A percentile compares a stretch with the other conserved stretches of the same genome.
These are phyloP conservation scores for Geococcyx californianus DNA, from an alignment of 2,113 vertebrate species.

Conservation along the genomic window DNA sequence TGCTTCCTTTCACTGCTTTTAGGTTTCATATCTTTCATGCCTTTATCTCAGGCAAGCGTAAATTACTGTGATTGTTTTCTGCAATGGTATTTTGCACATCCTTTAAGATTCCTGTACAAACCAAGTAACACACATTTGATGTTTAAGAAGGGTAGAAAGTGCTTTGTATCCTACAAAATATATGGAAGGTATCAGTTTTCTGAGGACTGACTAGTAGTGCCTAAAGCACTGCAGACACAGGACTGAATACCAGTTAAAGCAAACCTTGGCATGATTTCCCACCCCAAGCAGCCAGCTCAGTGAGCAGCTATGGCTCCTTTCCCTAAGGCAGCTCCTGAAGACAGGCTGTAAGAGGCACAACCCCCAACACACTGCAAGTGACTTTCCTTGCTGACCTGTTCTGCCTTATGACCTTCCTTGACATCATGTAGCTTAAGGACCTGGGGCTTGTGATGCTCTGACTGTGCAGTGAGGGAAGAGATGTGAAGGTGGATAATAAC, in stretches of 20 bases:
- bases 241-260: background rate
- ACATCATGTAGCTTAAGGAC: background rate
- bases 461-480: background rate
- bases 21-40: background rate
- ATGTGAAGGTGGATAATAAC: background rate
- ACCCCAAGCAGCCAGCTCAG: background rate
- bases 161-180: background rate
- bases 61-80: slow-evolving; percentile 4
- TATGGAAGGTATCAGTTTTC: background rate
- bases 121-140: background rate
- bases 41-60: background rate
- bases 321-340: background rate
- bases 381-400: background rate
- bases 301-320: accelerated
- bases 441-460: background rate
- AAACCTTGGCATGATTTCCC: background rate
- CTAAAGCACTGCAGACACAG: background rate
- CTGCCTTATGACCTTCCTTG: too few species aligned
- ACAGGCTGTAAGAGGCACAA: background rate
- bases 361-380: accelerated
- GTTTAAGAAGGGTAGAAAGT: background rate
- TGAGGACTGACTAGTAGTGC: background rate
- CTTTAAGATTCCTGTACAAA: background rate
- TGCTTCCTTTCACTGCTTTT: background rate
- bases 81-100: background rate